Conservation (phyloP, 2,888 invertebrate species). For the Vanessa cardui region DNA sequence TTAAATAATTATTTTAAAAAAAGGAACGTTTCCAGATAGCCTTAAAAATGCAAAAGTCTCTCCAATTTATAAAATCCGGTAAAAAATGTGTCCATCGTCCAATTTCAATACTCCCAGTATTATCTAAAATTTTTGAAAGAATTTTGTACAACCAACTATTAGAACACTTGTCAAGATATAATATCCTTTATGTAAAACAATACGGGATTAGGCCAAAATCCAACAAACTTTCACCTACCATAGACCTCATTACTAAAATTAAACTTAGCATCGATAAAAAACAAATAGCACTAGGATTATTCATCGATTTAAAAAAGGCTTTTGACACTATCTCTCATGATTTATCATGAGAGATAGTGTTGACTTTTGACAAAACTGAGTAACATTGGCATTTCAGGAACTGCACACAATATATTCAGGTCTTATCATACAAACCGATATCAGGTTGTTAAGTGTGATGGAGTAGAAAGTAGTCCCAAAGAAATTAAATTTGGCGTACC, state of each 20-base stretch:
- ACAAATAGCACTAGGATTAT: conserved; percentile 18
- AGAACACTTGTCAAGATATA: background rate
- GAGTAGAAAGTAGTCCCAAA: conserved; percentile 7
- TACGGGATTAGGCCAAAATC: conserved; percentile 22
- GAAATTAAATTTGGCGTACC: conserved; percentile 19
- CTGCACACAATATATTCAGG: conserved; percentile 23
- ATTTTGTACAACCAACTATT: conserved; percentile 15
- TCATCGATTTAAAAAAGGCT: conserved; percentile 20
- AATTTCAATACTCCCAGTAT: conserved; percentile 24
- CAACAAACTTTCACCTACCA: conserved; percentile 21
- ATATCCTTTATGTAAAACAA: conserved; percentile 20
- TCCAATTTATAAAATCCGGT: conserved; percentile 25
- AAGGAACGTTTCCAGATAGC: conserved; percentile 35
- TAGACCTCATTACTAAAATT: conserved; percentile 26
- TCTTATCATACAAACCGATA: conserved; percentile 11
- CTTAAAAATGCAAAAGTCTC: conserved; percentile 39
- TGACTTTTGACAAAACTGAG: conserved; percentile 26
- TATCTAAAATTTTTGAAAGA: conserved; percentile 31
- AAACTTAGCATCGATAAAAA: conserved; percentile 35
- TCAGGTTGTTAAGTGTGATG: conserved; percentile 16
- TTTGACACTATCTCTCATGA: conserved; percentile 14
- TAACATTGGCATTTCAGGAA: conserved; percentile 18
- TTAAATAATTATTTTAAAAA: conserved; percentile 13
- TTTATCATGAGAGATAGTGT: too few species aligned
- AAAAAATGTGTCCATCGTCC: conserved; percentile 22